Percentiles rank a stretch among this genome's conserved stretches.
phyloP scores from a whole-genome alignment of 2,113 vertebrate species.

The Grammatotria lemairii region DNA sequence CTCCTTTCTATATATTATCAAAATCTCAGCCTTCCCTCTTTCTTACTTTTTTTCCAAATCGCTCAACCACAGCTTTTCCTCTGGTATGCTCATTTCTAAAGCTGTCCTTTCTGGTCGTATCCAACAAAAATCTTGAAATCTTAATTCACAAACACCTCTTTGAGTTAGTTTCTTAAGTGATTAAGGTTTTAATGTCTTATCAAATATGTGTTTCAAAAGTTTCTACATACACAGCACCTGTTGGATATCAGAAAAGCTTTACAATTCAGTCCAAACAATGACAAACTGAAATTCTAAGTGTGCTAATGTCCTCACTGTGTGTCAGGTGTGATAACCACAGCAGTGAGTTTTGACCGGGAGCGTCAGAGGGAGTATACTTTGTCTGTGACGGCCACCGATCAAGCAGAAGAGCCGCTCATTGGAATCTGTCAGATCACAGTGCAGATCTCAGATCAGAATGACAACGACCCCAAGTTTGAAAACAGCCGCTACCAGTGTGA shows the following conservation, averaged over 20 bases:
- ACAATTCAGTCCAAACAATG: neutral
- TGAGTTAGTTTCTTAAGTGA: neutral
- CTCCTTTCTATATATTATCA: neutral
- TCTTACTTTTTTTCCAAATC: rapidly evolving
- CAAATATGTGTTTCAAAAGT: neutral
- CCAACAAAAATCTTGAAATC: neutral
- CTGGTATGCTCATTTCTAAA: neutral
- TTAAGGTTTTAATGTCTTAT: neutral
- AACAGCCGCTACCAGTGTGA: conserved; percentile 79
- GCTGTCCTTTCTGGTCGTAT: neutral
- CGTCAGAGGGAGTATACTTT: conserved; percentile 75
- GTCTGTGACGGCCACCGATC: conserved; percentile 81
- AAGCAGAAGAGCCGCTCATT: conserved; percentile 79
- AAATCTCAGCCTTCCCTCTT: neutral
- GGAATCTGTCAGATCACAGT: conserved; percentile 80
- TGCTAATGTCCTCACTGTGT: neutral
- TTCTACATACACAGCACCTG: rapidly evolving
- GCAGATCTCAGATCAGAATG: conserved; percentile 79
- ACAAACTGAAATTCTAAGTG: neutral
- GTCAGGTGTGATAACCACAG: conserved; percentile 78
- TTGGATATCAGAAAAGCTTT: neutral
- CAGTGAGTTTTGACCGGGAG: conserved; percentile 80
- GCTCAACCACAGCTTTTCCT: neutral
- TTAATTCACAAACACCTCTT: neutral
- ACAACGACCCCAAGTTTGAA: conserved; percentile 86